Conservation (phyloP, 53 echinoderm and acorn worm genomes). For the Patiria pectinifera region DNA sequence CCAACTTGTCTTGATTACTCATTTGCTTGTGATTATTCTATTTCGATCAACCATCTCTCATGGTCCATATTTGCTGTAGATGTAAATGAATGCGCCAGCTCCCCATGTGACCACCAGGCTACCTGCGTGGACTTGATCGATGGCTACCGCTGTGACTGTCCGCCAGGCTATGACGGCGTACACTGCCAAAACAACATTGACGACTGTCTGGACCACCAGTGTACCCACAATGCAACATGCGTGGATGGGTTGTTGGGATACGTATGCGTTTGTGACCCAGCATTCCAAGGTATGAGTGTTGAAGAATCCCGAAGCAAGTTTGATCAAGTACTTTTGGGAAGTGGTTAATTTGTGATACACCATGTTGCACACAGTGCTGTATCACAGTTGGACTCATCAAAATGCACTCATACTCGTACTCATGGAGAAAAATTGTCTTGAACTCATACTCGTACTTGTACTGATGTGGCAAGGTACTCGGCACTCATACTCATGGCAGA, state of each 20-base stretch:
- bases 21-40: too few species aligned
- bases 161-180: slow-evolving; percentile 65
- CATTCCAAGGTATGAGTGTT: slow-evolving; percentile 62
- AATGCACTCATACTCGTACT: too few species aligned
- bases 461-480: too few species aligned
- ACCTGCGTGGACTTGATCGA: slow-evolving; percentile 70
- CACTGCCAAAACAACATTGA: slow-evolving; percentile 73
- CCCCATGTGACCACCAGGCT: slow-evolving; percentile 70
- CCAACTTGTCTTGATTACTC: too few species aligned
- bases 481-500: too few species aligned
- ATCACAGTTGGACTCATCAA: too few species aligned
- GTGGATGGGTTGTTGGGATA: slow-evolving; percentile 54
- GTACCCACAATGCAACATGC: slow-evolving; percentile 71
- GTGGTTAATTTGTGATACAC: too few species aligned
- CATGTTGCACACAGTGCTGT: too few species aligned
- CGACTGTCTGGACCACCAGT: slow-evolving; percentile 65
- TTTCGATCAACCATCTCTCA: neutral
- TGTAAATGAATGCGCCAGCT: slow-evolving; percentile 49
- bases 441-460: too few species aligned
- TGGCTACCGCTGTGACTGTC: slow-evolving; percentile 70
- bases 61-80: neutral
- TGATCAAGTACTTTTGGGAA: too few species aligned
- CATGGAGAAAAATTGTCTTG: too few species aligned
- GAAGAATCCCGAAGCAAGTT: too few species aligned
- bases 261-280: slow-evolving; percentile 55